These are phyloP conservation scores for Aethes cnicana DNA, from an alignment of 2,888 invertebrate genomes.

Conservation along the genomic window DNA sequence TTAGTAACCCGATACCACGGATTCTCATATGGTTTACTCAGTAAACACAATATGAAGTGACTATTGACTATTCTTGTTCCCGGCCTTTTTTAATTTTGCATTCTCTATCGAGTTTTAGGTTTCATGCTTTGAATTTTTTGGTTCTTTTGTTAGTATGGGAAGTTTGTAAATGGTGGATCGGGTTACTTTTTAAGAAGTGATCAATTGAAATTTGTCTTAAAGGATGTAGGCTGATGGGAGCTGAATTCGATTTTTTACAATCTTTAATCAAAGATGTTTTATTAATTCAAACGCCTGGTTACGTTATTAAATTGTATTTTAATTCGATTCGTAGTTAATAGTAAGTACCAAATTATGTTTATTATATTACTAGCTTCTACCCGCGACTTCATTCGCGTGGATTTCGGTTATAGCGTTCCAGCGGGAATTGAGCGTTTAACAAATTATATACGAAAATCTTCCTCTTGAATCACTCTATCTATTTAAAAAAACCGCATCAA, in stretches of 20 bases:
- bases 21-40: conserved; percentile 74
- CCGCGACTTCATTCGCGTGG: too few relatives aligned
- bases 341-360: too few relatives aligned
- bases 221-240: not conserved
- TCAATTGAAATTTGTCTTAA: conserved; percentile 40
- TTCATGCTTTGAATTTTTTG: conserved; percentile 61
- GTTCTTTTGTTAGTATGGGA: conserved; percentile 61
- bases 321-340: too few relatives aligned
- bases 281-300: too few relatives aligned
- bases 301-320: too few relatives aligned
- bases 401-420: too few relatives aligned
- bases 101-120: conserved; percentile 70
- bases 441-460: too few relatives aligned
- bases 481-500: too few relatives aligned
- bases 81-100: conserved; percentile 72
- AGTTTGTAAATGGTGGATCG: conserved; percentile 58
- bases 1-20: conserved; percentile 69
- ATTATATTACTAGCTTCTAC: too few relatives aligned
- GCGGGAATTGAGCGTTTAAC: too few relatives aligned
- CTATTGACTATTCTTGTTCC: conserved; percentile 80
- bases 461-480: too few relatives aligned
- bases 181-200: conserved; percentile 61
- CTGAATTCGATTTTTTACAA: not conserved
- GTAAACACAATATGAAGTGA: conserved; percentile 80
- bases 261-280: not conserved